Evolutionary conservation across 2,113 vertebrate genomes (phyloP), one percentile per base, ranked within the genome.

Genomic region (Rhinoderma darwinii): DNA sequence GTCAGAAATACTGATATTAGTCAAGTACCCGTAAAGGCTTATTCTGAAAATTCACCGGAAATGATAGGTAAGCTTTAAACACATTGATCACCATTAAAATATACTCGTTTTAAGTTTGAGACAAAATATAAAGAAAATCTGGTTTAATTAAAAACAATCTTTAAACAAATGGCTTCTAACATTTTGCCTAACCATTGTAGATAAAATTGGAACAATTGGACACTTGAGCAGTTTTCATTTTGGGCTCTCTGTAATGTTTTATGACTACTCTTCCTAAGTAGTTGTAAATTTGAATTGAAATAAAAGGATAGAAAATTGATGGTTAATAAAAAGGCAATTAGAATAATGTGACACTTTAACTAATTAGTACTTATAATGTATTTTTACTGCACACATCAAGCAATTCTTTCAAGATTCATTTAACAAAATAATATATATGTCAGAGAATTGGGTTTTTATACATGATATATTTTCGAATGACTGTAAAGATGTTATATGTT

Each of bases 271-370:
- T 78, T 77, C 84, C 32, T 77, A 85, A 85, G 75, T 50, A 66
- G 56, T 66, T 32, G 2, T 59, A 77, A 66, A 78, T 39, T 63
- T 75, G 77, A 35, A 85, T 7, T 78, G 54, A 85, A 78, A 85
- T 78, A 30, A 59, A 76, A 66, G 18, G 37, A 61, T 76, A 47
- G 47, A 66, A 85, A 61, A 76, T 76, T 84, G 83, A 85, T 85
- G 84, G 61, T 77, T 84, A 75, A 43, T 85, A 59, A 59, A 78
- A 85, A 85, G 54, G 84, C 74, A 85, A 66, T 85, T 85, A 85
- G 84, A 85, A 68, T 43, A 78, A 78, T 85, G 70, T 85, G 74
- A 85, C 84, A 78, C 20, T 72, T 79, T 43, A 86, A 80, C 54
- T 78, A 86, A 86, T 79, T 86, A 79, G 44, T 44, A 30, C 76